These are phyloP conservation scores for Nebria ingens DNA, from an alignment of 1,140 invertebrate genomes.

Conservation along the genomic window DNA sequence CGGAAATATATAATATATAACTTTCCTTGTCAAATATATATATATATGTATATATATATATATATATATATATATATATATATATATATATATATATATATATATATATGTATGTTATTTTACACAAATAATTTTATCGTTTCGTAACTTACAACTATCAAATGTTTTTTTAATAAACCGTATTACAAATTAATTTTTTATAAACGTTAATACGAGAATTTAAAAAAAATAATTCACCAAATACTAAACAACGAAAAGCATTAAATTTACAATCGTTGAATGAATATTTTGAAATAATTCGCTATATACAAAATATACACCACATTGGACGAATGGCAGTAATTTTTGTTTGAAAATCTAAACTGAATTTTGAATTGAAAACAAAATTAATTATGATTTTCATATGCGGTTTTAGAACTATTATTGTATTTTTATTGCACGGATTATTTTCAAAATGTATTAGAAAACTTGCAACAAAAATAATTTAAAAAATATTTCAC, in stretches of 20 bases:
- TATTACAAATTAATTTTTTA: not conserved
- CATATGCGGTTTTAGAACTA: no score
- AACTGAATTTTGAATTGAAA: not conserved
- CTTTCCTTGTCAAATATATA: slow-evolving; percentile 5
- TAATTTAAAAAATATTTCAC: no score
- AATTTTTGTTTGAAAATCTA: not conserved
- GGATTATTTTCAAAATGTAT: no score
- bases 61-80: not conserved
- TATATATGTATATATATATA: not conserved
- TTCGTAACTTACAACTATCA: slow-evolving; percentile 3
- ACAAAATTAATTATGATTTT: no score
- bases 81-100: not conserved
- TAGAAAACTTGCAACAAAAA: no score
- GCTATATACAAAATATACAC: not conserved
- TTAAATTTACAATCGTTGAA: not conserved
- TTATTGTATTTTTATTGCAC: no score
- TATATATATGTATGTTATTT: not conserved
- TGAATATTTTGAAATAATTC: not conserved
- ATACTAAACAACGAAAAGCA: no score
- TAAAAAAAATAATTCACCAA: no score
- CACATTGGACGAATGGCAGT: not conserved
- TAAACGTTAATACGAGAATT: not conserved
- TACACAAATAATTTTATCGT: not conserved
- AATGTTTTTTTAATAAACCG: no score
- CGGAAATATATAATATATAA: slow-evolving; percentile 10